Evolutionary conservation across 2,797 vertebrate species (phyloP), one percentile per base, ranked within the genome.

Genomic region (Falco biarmicus): DNA sequence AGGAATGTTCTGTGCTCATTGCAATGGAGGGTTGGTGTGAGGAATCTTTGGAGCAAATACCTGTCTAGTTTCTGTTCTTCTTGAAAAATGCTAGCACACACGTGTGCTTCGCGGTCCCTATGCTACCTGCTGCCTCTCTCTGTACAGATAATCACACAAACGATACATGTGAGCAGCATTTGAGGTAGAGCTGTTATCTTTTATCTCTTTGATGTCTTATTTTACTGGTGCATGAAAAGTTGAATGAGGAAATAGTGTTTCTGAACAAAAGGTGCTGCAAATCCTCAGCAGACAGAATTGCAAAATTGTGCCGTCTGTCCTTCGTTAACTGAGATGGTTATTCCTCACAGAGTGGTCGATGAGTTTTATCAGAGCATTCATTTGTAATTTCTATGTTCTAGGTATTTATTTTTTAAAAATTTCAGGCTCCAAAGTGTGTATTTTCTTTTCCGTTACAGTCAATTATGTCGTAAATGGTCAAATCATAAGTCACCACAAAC

Each of bases 401-500:
- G 45, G 10, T 39, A 2, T 31, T 56, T 24, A 28, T 26, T 60
- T 56, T 84, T 57, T 64, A 77, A 10, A 15, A 15, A 43, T 79
- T 89, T 85, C 51, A 63, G 56, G 10, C 84, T 86, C 61, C 24
- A 63, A 90, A 92, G 70, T 84, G 74, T 79, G 0, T 90, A 69
- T 94, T 89, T 96, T 78, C 85, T 96, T 94, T 96, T 66, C 93
- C 85, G 48, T 84, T 84, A 60, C 11, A 74, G 76, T 95, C 87
- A 93, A 79, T 94, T 96, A 84, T 93, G 87, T 97, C 92, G 91
- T 82, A 95, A 96, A 95, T 81, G 89, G 87, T 96, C 96, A 97
- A 96, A 97, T 96, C 95, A 81, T 94, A 98, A 96, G 90, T 95
- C 93, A 94, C 92, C 96, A 91, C 84, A 89, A 95, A 90, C 66